Base-by-base conservation (phyloP, 2,888 invertebrate species). In the Odontomyia ornata region DNA sequence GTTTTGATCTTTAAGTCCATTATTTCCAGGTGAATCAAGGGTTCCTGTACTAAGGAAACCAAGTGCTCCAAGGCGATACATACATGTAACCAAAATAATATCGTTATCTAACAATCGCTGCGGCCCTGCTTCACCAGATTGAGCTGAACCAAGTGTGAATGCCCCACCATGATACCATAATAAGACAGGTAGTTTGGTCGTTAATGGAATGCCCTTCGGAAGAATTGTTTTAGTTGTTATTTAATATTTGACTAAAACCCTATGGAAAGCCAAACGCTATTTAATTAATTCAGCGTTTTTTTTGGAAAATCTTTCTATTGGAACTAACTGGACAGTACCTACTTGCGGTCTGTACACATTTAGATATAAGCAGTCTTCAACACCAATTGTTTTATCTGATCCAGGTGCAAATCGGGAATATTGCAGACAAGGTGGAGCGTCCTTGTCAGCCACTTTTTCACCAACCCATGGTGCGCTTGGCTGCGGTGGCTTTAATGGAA, bases 111-210 rank as follows among this genome's bases (percentile, higher is more conserved):
- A 57, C 5, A 84, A 75, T 73, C 84, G 84, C 36, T 84, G 78
- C 0, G 85, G 85, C 15, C 69, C 69, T 21, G n/a, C 11, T 7
- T 83, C 83, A 81, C 88, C 88, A 21, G 88, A 84, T 81, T 88
- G 88, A 15, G 89, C 89, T 0, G 88, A 88, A 0, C 89, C 89
- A 79, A 87, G 86, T 1, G 88, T 86, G 80, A 88, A 89, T 1
- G 88, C 89, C 0, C 87, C 87, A 76, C 86, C 87, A 79, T 87
- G 87, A 43, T 87, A 84, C 76, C 83, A 86, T 1, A 87, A 83
- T 83, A 87, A 83, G 1, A 87, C 86, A 1, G 85, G 83, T n/a
- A 73, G 27, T 13, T 25, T 21, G n/a, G n/a, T n/a, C n/a, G n/a
- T n/a, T n/a, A n/a, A n/a, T n/a, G n/a, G n/a, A n/a, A n/a, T n/a